A percentile compares a stretch with the other conserved stretches of the same genome.
These are phyloP conservation scores for Synergus japonicus DNA, from an alignment of 2,888 invertebrate genomes.

Conservation along the genomic window DNA sequence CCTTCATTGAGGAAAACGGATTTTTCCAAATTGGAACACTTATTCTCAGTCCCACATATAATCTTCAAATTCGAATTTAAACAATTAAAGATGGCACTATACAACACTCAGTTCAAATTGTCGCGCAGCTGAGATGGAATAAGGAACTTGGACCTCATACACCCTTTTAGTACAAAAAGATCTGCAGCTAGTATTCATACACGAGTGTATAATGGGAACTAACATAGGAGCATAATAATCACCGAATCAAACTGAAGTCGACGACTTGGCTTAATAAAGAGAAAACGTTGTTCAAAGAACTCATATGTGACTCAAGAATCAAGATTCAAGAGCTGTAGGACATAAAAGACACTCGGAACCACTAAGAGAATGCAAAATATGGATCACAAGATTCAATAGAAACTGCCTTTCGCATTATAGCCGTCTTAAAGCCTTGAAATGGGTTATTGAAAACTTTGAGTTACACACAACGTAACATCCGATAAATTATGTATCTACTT, in stretches of 20 bases:
- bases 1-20: background rate
- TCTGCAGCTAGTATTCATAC: slow-evolving; percentile 5
- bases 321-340: background rate
- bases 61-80: too few relatives aligned
- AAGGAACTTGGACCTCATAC: background rate
- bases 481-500: too few relatives aligned
- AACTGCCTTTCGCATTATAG: background rate
- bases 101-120: background rate
- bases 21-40: background rate
- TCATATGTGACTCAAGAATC: slow-evolving; percentile 6
- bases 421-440: background rate
- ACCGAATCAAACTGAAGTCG: background rate
- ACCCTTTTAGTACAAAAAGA: background rate
- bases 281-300: background rate
- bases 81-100: background rate
- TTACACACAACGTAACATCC: background rate
- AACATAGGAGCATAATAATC: background rate
- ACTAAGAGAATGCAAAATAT: background rate
- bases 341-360: background rate
- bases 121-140: slow-evolving; percentile 5
- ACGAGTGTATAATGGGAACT: background rate
- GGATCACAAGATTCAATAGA: background rate
- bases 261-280: slow-evolving; percentile 1
- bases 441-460: background rate
- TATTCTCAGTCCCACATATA: background rate